These are phyloP conservation scores for Coregonus sp. DNA, from an alignment of 2,797 vertebrate genomes.

Conservation along the genomic window DNA sequence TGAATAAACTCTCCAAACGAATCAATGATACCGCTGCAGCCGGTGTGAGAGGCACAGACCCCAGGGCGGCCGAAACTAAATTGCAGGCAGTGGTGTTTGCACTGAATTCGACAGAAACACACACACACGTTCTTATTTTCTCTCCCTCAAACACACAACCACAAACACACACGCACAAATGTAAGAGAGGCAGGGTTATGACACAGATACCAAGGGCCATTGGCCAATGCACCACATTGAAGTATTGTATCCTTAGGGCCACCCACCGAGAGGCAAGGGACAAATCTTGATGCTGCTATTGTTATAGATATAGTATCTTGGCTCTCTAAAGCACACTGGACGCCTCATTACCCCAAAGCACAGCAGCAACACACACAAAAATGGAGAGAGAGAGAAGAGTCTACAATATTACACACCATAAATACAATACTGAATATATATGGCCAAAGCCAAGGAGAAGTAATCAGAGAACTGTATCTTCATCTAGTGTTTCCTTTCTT, in stretches of 20 bases:
- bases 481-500: not conserved
- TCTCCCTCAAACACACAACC: not conserved
- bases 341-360: constrained; percentile 36
- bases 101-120: constrained; percentile 7
- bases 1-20: constrained; percentile 60
- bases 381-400: constrained; percentile 20
- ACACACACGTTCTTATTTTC: too few species aligned
- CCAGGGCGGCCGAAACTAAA: constrained; percentile 29
- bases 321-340: constrained; percentile 19
- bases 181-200: constrained; percentile 15
- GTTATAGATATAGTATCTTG: constrained; percentile 11
- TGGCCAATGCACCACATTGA: too few species aligned
- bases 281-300: constrained; percentile 15
- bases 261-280: constrained; percentile 10
- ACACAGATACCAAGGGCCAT: not conserved
- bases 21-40: constrained; percentile 53
- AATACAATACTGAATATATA: constrained; percentile 13
- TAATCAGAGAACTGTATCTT: not conserved
- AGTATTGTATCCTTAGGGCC: not conserved
- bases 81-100: constrained; percentile 20
- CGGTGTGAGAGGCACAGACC: constrained; percentile 28
- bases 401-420: constrained; percentile 14
- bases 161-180: constrained; percentile 13
- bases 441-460: not conserved
- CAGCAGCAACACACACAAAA: constrained; percentile 18